These are phyloP conservation scores for Piscicola geometra DNA, from an alignment of 2,888 invertebrate species.

Conservation along the genomic window DNA sequence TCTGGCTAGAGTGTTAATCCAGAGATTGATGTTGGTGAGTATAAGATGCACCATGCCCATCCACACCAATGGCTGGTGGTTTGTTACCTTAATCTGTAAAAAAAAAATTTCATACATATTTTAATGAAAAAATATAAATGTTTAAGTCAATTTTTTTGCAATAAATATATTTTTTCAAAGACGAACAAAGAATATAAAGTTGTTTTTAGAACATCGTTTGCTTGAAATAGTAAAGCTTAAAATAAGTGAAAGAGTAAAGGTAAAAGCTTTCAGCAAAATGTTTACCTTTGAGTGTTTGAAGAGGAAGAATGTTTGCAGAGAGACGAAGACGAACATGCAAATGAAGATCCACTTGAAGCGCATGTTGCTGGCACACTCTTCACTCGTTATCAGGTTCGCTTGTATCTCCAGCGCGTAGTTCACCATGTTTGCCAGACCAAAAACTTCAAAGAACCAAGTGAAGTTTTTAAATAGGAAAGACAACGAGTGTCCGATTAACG, in stretches of 20 bases:
- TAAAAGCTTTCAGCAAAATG: no score
- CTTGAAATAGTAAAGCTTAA: no score
- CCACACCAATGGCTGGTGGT: slow-evolving; percentile 90
- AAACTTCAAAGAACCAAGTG: slow-evolving; percentile 64
- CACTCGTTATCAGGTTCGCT: slow-evolving; percentile 16
- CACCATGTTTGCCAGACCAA: slow-evolving; percentile 92
- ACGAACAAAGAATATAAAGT: no score
- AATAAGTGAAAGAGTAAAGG: no score
- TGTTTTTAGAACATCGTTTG: no score
- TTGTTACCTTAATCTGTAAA: slow-evolving; percentile 50
- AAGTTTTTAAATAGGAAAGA: slow-evolving; percentile 1
- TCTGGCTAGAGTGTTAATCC: slow-evolving; percentile 69
- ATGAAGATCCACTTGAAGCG: slow-evolving; percentile 36
- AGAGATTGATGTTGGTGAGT: slow-evolving; percentile 95
- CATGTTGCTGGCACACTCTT: background rate
- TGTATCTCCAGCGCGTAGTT: slow-evolving; percentile 41
- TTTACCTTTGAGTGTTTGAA: slow-evolving; percentile 64
- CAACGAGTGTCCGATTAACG: background rate
- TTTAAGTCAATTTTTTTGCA: no score
- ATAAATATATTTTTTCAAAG: no score
- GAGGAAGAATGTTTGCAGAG: slow-evolving; percentile 97
- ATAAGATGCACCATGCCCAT: slow-evolving; percentile 97
- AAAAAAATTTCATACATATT: no score
- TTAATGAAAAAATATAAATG: no score
- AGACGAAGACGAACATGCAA: slow-evolving; percentile 90